These are phyloP conservation scores for Gymnoscopelus microlampas DNA, from an alignment of 2,797 vertebrate species.

Conservation along the genomic window DNA sequence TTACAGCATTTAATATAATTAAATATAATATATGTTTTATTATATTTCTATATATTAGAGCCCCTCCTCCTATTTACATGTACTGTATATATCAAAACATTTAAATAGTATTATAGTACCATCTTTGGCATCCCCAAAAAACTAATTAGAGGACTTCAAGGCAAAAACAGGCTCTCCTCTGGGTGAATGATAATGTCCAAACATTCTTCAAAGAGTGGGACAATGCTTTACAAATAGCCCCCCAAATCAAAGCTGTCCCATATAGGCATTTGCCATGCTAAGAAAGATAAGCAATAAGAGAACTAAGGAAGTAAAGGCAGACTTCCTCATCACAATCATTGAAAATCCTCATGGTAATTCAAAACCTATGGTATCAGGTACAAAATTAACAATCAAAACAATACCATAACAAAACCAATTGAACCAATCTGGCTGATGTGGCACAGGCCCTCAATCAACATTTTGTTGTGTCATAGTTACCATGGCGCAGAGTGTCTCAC, in stretches of 20 bases:
- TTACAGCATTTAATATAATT: too few relatives aligned
- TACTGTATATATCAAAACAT: too few relatives aligned
- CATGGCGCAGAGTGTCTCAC: neutral
- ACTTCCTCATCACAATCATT: neutral
- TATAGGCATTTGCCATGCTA: slow-evolving; percentile 1
- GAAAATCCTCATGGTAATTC: neutral
- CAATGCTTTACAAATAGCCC: slow-evolving; percentile 2
- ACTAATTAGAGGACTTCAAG: neutral
- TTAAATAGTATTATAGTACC: too few relatives aligned
- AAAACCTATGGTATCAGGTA: slow-evolving; percentile 1
- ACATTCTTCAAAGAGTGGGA: neutral
- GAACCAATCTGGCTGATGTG: slow-evolving; percentile 1
- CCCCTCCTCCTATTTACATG: too few relatives aligned
- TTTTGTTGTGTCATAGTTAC: neutral
- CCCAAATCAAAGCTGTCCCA: slow-evolving; percentile 2
- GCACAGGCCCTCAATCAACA: slow-evolving; percentile 1
- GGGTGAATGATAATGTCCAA: neutral
- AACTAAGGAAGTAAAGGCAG: neutral
- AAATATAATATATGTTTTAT: too few relatives aligned
- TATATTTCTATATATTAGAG: too few relatives aligned
- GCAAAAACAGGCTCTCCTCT: neutral
- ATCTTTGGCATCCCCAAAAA: too few relatives aligned
- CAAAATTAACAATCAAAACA: neutral
- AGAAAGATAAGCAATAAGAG: neutral
- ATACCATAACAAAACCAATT: neutral